These are phyloP conservation scores for Thymelicus acteon DNA, from an alignment of 2,888 invertebrate species.

Conservation along the genomic window DNA sequence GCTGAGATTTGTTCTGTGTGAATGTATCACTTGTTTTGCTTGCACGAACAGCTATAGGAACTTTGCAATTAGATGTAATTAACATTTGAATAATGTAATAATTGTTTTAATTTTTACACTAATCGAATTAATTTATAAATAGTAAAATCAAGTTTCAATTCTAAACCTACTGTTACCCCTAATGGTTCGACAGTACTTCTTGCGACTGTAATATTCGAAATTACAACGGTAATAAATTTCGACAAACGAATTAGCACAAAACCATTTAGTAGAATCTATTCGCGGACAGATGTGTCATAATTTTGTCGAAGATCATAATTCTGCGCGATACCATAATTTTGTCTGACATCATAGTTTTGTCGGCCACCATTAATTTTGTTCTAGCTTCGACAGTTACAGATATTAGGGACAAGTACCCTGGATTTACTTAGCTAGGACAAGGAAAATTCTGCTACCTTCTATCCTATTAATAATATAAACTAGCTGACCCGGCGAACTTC, in stretches of 20 bases:
- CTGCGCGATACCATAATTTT: constrained; percentile 18
- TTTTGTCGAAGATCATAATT: constrained; percentile 28
- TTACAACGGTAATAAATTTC: constrained; percentile 15
- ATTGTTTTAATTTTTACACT: too few relatives aligned
- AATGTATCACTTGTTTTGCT: too few relatives aligned
- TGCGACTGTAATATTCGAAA: neutral
- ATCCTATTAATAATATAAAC: too few relatives aligned
- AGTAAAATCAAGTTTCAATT: neutral
- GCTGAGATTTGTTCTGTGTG: too few relatives aligned
- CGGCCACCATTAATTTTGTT: constrained; percentile 16
- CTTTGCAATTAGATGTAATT: too few relatives aligned
- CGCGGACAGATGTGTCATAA: constrained; percentile 20
- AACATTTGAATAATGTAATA: too few relatives aligned
- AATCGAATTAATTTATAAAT: too few relatives aligned
- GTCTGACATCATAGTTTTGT: constrained; percentile 29
- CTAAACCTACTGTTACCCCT: neutral
- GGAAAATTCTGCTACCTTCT: neutral
- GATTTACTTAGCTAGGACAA: neutral
- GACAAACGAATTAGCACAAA: constrained; percentile 13
- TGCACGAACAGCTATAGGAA: too few relatives aligned
- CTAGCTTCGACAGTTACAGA: constrained; percentile 7
- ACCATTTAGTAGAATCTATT: constrained; percentile 21
- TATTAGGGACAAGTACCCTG: neutral
- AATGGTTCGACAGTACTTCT: neutral
- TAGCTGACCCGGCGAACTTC: too few relatives aligned